A percentile compares a stretch with the other conserved stretches of the same genome.
phyloP scores from a whole-genome alignment of 2,797 vertebrate genomes.

The Anabas testudineus region DNA sequence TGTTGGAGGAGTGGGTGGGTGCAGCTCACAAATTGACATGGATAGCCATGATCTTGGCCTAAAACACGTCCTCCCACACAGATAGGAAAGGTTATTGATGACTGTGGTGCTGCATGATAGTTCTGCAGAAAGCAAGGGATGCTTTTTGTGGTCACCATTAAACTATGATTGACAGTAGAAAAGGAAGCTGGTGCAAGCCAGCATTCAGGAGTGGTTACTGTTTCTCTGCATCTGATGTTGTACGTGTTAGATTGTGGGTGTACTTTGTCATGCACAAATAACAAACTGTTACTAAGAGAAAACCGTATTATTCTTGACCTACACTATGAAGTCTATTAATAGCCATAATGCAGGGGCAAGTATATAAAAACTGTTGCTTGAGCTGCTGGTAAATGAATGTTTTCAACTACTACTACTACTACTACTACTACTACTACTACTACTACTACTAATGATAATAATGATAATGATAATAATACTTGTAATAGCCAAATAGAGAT shows the following conservation, averaged over 20 bases:
- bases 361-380: background rate
- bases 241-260: background rate
- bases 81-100: constrained; percentile 56
- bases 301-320: background rate
- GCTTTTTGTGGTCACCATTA: constrained; percentile 62
- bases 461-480: too few relatives aligned
- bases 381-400: background rate
- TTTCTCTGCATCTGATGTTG: background rate
- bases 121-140: constrained; percentile 42
- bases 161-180: constrained; percentile 25
- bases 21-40: constrained; percentile 49
- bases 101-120: constrained; percentile 12
- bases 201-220: background rate
- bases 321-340: background rate
- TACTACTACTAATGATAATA: too few relatives aligned
- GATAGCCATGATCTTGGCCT: constrained; percentile 23
- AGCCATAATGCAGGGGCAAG: background rate
- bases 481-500: background rate
- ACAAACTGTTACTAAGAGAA: background rate
- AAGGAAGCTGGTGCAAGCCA: constrained; percentile 23
- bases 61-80: constrained; percentile 61
- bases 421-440: too few relatives aligned
- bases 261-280: too few relatives aligned
- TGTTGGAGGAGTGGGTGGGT: constrained; percentile 42
- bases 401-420: too few relatives aligned